phyloP scores from a whole-genome alignment of 2,797 vertebrate species.

The Myioborus miniatus region DNA sequence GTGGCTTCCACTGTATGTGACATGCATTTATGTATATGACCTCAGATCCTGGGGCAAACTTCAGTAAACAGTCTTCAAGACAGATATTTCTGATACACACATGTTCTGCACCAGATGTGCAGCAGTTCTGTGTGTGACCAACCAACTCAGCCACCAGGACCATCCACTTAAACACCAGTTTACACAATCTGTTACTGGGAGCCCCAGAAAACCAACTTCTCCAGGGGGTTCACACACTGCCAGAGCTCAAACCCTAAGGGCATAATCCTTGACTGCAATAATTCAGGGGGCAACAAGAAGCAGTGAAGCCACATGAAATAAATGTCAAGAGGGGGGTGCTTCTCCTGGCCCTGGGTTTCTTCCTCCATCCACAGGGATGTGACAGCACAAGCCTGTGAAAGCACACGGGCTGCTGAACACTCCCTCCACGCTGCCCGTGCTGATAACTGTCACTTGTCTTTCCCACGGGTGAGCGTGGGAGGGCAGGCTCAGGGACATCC shows the following conservation, averaged over 20 bases:
- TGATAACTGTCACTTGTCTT: background rate
- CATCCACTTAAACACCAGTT: background rate
- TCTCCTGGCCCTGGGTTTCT: background rate
- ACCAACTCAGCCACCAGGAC: background rate
- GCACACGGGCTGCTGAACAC: background rate
- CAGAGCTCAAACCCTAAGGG: background rate
- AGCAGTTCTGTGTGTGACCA: background rate
- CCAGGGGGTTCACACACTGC: background rate
- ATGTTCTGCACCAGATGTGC: background rate
- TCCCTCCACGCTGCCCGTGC: background rate
- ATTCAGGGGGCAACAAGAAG: background rate
- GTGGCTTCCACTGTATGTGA: background rate
- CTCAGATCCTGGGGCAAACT: background rate
- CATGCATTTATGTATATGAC: background rate
- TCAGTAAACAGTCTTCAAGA: background rate
- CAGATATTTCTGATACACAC: background rate
- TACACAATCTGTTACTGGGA: background rate
- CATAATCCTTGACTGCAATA: background rate
- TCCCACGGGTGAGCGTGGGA: background rate
- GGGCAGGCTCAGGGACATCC: background rate
- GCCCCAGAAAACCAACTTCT: background rate
- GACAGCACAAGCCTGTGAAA: background rate
- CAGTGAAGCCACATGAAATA: background rate
- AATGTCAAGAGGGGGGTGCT: background rate
- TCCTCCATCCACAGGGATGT: fast-evolving